A percentile compares a stretch with the other conserved stretches of the same genome.
phyloP scores from a whole-genome alignment of 2,113 vertebrate species.

The Hippocampus zosterae region DNA sequence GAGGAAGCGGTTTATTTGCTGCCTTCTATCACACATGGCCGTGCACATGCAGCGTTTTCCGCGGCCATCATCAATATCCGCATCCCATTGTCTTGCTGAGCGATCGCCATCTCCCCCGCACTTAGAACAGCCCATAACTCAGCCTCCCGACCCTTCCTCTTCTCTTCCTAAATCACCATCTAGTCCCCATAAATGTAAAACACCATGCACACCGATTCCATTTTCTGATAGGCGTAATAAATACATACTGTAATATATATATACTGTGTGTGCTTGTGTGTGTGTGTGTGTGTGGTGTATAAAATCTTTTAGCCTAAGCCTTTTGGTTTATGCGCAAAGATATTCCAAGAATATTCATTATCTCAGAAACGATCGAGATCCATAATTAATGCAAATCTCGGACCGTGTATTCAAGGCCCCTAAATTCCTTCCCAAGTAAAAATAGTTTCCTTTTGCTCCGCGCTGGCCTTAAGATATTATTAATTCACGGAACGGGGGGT shows the following conservation, averaged over 20 bases:
- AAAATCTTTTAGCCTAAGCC: neutral
- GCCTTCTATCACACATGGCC: neutral
- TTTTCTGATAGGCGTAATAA: slow-evolving; percentile 55
- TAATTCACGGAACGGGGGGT: slow-evolving; percentile 34
- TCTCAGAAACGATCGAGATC: slow-evolving; percentile 58
- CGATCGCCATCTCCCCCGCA: slow-evolving; percentile 36
- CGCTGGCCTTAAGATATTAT: slow-evolving; percentile 61
- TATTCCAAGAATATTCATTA: slow-evolving; percentile 69
- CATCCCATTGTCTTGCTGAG: slow-evolving; percentile 21
- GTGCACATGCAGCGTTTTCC: slow-evolving; percentile 3
- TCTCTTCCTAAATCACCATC: slow-evolving; percentile 8
- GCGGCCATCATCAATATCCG: slow-evolving; percentile 14
- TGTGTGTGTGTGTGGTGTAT: neutral
- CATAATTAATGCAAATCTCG: slow-evolving; percentile 72
- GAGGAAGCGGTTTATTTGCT: neutral
- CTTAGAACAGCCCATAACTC: slow-evolving; percentile 16
- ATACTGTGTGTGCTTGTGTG: neutral
- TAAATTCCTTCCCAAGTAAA: slow-evolving; percentile 61
- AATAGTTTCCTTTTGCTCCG: slow-evolving; percentile 54
- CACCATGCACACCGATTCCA: slow-evolving; percentile 39
- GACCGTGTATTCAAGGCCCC: slow-evolving; percentile 58
- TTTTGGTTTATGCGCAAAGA: slow-evolving; percentile 37
- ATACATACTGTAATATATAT: neutral
- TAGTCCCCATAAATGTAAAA: slow-evolving; percentile 25
- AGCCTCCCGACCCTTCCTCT: neutral